A percentile compares a stretch with the other conserved stretches of the same genome.
These are phyloP conservation scores for Clostera curtula DNA, from an alignment of 2,888 invertebrate genomes.

Conservation along the genomic window DNA sequence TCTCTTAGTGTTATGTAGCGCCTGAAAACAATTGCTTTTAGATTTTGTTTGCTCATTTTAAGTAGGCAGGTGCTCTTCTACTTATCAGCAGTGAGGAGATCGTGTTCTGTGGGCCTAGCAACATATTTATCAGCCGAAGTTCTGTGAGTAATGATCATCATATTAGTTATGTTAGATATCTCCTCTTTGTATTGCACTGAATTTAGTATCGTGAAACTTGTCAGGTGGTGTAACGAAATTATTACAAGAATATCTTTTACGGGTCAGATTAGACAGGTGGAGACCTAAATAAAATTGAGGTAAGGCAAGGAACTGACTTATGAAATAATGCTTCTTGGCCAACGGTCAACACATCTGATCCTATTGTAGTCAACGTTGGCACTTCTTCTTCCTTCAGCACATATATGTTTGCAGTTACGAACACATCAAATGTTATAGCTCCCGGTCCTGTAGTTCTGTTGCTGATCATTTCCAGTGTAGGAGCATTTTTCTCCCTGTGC, in stretches of 20 bases:
- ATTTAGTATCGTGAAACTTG: too few relatives aligned
- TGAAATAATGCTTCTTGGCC: conserved; percentile 74
- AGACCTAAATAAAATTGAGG: too few relatives aligned
- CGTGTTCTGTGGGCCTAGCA: too few relatives aligned
- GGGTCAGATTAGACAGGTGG: too few relatives aligned
- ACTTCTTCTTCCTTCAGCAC: conserved; percentile 81
- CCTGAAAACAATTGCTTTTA: conserved; percentile 32
- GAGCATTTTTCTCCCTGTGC: conserved; percentile 49
- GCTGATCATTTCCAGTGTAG: conserved; percentile 75
- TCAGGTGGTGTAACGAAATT: too few relatives aligned
- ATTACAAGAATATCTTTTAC: too few relatives aligned
- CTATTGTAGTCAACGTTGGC: conserved; percentile 80
- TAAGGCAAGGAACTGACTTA: conserved; percentile 40
- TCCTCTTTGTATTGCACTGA: too few relatives aligned
- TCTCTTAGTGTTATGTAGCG: conserved; percentile 74
- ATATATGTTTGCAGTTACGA: conserved; percentile 75
- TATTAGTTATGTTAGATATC: too few relatives aligned
- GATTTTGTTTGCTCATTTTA: background rate
- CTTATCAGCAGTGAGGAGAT: too few relatives aligned
- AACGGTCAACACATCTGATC: conserved; percentile 77
- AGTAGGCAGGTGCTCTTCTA: too few relatives aligned
- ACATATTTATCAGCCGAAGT: too few relatives aligned
- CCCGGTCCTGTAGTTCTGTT: conserved; percentile 79
- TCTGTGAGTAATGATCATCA: too few relatives aligned
- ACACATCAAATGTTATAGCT: conserved; percentile 63